Percentiles rank a stretch among this genome's conserved stretches.
Evolutionary conservation across 2,888 invertebrate species (phyloP).

Genomic region (Microdon myrmicae): DNA sequence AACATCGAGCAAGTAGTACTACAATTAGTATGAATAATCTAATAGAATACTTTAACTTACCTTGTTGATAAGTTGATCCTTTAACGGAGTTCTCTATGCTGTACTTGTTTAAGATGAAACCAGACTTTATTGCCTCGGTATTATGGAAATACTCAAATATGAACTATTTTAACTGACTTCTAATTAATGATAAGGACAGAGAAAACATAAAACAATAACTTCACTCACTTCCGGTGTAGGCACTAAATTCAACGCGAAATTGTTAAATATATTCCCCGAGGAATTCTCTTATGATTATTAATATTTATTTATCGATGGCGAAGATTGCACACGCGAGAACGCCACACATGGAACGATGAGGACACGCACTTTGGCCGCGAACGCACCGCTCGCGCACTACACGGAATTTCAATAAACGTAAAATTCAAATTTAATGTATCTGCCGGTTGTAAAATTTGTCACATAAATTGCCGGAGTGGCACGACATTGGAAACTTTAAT

Average conservation of each 20-base stretch:
- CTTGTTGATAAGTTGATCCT: too few species aligned
- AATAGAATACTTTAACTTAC: too few species aligned
- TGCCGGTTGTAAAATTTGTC: conserved; percentile 42
- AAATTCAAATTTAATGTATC: conserved; percentile 45
- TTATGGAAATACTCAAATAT: too few species aligned
- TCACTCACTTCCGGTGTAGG: conserved; percentile 33
- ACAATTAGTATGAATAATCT: too few species aligned
- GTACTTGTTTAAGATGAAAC: too few species aligned
- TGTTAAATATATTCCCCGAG: conserved; percentile 4
- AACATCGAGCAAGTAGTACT: too few species aligned
- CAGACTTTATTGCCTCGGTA: too few species aligned
- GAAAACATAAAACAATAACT: too few species aligned
- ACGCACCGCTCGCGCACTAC: conserved; percentile 18
- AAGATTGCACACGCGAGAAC: conserved; percentile 3
- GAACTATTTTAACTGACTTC: too few species aligned
- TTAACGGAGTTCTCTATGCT: too few species aligned
- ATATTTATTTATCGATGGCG: conserved; percentile 18
- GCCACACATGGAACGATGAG: too few species aligned
- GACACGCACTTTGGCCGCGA: conserved; percentile 2
- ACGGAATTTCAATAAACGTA: conserved; percentile 41
- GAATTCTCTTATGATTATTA: conserved; percentile 17
- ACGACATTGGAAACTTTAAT: conserved; percentile 41
- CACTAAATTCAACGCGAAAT: conserved; percentile 30
- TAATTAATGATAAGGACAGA: too few species aligned
- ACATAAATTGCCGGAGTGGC: conserved; percentile 29